Evolutionary conservation across 2,888 invertebrate genomes (phyloP), one percentile per base, ranked within the genome.

Genomic region (Thymelicus sylvestris): DNA sequence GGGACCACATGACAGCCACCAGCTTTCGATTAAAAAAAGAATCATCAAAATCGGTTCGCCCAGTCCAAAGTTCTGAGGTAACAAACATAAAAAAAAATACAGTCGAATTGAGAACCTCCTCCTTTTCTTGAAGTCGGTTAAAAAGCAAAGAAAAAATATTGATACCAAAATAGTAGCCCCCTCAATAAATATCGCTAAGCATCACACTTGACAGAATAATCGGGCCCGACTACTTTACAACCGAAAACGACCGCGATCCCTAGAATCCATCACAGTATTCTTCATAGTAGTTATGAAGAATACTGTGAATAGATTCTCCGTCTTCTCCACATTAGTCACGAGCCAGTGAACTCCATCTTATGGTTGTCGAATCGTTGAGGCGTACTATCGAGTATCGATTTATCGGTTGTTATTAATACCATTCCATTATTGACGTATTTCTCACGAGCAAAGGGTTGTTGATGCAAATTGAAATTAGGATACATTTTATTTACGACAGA

Each of bases 171-270:
- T n/a, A n/a, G 47, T 47, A 66, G 48, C 61, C 38, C 47, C 48
- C 38, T n/a, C 50, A 60, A 61, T 67, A 67, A 67, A 67, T 67
- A 65, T 31, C 38, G 39, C 39, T 24, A 24, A 60, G 69, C 59
- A 70, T 65, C 50, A 24, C 60, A 65, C 70, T 52, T 65, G 65
- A 70, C 80, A 79, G 76, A 74, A 78, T 75, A 72, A 76, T 73
- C 76, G 74, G 89, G 90, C 87, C 74, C 83, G 88, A 87, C 79
- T 83, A 79, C 84, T 89, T 91, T 90, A 91, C 85, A 88, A 90
- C 71, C 86, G 86, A 87, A 88, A 91, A 90, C 90, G 83, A 81
- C 61, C 75, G 75, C 78, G 79, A 88, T 88, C 88, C 87, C 88
- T n/a, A n/a, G n/a, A n/a, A n/a, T n/a, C n/a, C n/a, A 19, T 2